Percentiles rank a stretch among this genome's conserved stretches.
These are phyloP conservation scores for Trissoscelio sp. DNA, from an alignment of 2,888 invertebrate species.

Conservation along the genomic window DNA sequence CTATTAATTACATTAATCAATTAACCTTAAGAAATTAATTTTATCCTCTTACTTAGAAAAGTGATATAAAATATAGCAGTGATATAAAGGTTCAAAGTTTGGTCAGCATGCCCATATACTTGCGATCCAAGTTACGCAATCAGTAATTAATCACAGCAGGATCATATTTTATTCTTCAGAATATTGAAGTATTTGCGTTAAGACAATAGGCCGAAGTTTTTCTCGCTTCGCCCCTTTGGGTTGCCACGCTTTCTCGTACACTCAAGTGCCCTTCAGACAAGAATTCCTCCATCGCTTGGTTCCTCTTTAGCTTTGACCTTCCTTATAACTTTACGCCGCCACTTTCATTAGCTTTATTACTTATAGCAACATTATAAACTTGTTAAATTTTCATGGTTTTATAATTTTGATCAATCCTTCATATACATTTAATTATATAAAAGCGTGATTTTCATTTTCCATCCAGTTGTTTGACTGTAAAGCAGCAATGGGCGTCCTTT, in stretches of 20 bases:
- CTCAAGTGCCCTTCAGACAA: conserved; percentile 43
- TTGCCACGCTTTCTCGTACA: conserved; percentile 20
- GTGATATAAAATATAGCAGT: no score
- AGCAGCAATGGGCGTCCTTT: no score
- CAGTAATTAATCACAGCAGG: conserved; percentile 4
- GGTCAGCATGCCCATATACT: no score
- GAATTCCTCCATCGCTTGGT: conserved; percentile 30
- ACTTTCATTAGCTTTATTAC: conserved; percentile 45
- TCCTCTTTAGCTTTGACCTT: conserved; percentile 21
- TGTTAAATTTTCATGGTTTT: conserved; percentile 13
- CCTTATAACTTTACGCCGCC: conserved; percentile 25
- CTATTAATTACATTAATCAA: no score
- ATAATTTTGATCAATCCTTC: conserved; percentile 13
- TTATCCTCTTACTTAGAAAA: no score
- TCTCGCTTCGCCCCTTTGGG: conserved; percentile 8
- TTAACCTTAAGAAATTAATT: no score
- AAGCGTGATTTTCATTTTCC: not conserved
- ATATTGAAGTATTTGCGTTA: conserved; percentile 21
- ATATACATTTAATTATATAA: conserved; percentile 10
- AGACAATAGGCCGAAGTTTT: conserved; percentile 18
- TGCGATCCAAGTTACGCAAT: not conserved
- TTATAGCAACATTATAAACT: conserved; percentile 26
- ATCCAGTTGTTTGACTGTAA: not conserved
- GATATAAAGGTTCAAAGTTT: no score
- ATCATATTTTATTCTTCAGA: conserved; percentile 28